Evolutionary conservation across 2,113 vertebrate genomes (phyloP), one percentile per base, ranked within the genome.

Genomic region (Plectropomus leopardus): DNA sequence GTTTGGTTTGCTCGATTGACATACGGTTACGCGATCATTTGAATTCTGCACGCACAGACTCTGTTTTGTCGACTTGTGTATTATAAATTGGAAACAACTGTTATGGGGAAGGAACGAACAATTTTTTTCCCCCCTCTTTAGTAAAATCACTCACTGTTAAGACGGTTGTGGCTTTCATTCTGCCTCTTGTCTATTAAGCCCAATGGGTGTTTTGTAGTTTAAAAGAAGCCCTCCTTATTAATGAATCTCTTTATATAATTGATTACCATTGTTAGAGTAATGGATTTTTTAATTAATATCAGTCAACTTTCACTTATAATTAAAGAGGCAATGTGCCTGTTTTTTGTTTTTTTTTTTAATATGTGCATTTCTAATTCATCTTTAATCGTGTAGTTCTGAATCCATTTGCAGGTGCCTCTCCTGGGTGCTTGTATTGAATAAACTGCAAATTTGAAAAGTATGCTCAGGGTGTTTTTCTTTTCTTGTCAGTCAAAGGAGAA

Each of bases 201-300:
- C 16, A n/a, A 30, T 36, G 76, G 15, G 32, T 59, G 76, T 65
- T 70, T 82, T 70, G 36, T 32, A 57, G 45, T 71, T 91, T 85
- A 75, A 89, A 85, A 87, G 81, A 74, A 78, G 51, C 54, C 57
- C n/a, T 74, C 66, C 63, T 54, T 68, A 72, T 87, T 92, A 90
- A 87, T 77, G 26, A 88, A 86, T 87, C 55, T 53, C 83, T 90
- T 87, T 80, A 78, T 90, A 86, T 81, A 88, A 94, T 85, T 83
- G 86, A 94, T 93, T 90, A 80, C 78, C 86, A 89, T 93, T 94
- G 89, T 93, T 90, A 72, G 79, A 61, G 68, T 92, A 94, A 94
- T 95, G 86, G 72, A 28, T 86, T 93, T 94, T 94, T 92, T 93
- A 93, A 94, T 95, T 93, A 94, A 78, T 88, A 90, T 90, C 80